Conservation (phyloP, 2,113 vertebrate species). For the Antechinus stuartii region DNA sequence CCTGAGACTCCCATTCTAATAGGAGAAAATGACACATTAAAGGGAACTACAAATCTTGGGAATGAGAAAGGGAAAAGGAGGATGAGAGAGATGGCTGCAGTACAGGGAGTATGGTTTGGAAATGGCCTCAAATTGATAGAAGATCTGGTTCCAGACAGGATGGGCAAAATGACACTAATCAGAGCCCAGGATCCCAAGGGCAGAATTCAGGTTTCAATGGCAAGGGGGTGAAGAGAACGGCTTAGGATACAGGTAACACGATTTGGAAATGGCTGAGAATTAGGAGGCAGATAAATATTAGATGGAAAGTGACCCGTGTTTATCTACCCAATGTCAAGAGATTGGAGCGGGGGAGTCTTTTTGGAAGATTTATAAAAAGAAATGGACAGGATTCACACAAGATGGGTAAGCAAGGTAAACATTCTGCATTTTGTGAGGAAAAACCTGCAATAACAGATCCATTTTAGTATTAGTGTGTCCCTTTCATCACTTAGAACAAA, state of each 20-base stretch:
- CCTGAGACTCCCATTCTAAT: neutral
- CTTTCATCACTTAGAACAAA: neutral
- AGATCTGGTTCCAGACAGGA: neutral
- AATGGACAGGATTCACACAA: neutral
- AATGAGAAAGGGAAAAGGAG: neutral
- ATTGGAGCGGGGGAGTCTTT: neutral
- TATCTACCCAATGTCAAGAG: neutral
- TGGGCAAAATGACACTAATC: neutral
- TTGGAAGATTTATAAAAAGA: neutral
- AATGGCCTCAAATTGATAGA: neutral
- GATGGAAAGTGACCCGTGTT: neutral
- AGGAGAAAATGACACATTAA: neutral
- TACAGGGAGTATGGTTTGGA: neutral
- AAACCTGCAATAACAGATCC: neutral
- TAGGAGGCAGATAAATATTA: neutral
- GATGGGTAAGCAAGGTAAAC: neutral
- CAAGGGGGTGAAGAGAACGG: neutral
- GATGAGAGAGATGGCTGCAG: neutral
- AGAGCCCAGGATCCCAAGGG: neutral
- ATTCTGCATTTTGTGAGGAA: neutral
- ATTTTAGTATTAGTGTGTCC: neutral
- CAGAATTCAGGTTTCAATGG: neutral
- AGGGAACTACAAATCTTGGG: neutral
- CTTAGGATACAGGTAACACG: neutral
- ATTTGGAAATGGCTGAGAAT: neutral